Evolutionary conservation across 2,113 vertebrate species (phyloP).

Genomic region (Rynchops niger): DNA sequence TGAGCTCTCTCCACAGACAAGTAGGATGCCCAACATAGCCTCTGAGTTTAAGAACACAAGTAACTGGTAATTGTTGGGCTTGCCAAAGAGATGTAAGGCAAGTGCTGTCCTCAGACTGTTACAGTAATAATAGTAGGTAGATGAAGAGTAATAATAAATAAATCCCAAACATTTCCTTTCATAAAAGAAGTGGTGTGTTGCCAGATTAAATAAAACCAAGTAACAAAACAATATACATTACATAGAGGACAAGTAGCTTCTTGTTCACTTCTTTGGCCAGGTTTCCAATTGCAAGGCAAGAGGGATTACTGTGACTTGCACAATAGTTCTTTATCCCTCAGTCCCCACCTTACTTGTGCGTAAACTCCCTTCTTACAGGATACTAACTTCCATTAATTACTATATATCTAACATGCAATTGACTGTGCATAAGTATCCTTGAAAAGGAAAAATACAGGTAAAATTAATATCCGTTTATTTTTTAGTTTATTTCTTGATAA

Average conservation of each 20-base stretch:
- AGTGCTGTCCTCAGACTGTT: neutral
- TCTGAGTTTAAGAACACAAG: neutral
- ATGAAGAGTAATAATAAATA: neutral
- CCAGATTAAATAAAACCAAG: neutral
- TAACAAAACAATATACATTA: neutral
- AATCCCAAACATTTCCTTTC: neutral
- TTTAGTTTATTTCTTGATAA: neutral
- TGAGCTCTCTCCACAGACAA: neutral
- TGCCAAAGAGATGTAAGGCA: neutral
- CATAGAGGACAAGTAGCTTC: neutral
- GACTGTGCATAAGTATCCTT: neutral
- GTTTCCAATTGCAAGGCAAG: neutral
- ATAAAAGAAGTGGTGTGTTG: neutral
- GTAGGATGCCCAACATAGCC: neutral
- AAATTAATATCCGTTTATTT: neutral
- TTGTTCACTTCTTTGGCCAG: neutral
- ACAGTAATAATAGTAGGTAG: neutral
- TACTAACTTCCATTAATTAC: neutral
- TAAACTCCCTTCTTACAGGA: neutral
- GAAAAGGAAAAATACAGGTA: neutral
- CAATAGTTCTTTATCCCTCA: neutral
- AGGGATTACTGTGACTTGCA: neutral
- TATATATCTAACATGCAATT: neutral
- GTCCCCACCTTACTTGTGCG: neutral
- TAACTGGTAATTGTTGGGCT: neutral